phyloP scores from a whole-genome alignment of 2,113 vertebrate species.

The human region GRCh38 chr1:238123001-238123500 shows the following conservation, averaged over 20 bases:
- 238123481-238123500: not conserved
- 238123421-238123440: not conserved
- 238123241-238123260: not conserved
- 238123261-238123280: not conserved
- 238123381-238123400: not conserved
- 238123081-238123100: not conserved
- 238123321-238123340: not conserved
- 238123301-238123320: not conserved
- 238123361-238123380: not conserved
- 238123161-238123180: not conserved
- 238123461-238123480: not conserved
- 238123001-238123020: not conserved
- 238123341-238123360: not conserved
- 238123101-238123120: not conserved
- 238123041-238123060: not conserved
- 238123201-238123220: not conserved
- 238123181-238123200: not conserved
- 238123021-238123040: not conserved
- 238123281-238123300: not conserved
- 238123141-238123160: not conserved
- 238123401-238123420: not conserved
- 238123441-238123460: not conserved
- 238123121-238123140: not conserved
- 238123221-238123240: not conserved
- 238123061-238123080: not conserved